Evolutionary conservation across 2,113 vertebrate genomes (phyloP).

Genomic region (Cheilinus undulatus): DNA sequence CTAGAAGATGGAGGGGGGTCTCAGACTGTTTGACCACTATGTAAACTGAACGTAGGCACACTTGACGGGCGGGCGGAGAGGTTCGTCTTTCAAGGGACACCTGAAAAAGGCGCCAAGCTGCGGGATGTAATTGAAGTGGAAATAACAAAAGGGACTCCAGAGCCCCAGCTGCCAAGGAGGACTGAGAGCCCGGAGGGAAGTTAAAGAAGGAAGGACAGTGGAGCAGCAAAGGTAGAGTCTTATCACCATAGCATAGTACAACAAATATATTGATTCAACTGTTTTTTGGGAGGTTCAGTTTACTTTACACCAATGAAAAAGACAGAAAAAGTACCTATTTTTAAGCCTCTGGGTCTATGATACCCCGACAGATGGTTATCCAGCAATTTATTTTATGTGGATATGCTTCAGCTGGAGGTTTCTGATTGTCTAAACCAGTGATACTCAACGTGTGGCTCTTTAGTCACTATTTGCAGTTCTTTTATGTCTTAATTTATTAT

Average conservation of each 20-base stretch:
- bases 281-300: too few relatives aligned
- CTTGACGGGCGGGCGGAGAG: not conserved
- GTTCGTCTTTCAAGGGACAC: constrained; percentile 56
- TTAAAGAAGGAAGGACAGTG: constrained; percentile 3
- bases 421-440: too few relatives aligned
- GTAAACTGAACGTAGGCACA: not conserved
- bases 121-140: constrained; percentile 66
- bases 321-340: too few relatives aligned
- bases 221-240: constrained; percentile 2
- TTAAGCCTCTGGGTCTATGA: too few relatives aligned
- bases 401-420: too few relatives aligned
- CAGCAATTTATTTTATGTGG: too few relatives aligned
- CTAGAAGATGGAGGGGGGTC: constrained; percentile 20
- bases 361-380: too few relatives aligned
- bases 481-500: too few relatives aligned
- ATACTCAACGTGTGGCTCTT: too few relatives aligned
- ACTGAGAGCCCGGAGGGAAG: constrained; percentile 25
- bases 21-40: constrained; percentile 25
- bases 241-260: constrained; percentile 4
- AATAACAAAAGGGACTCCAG: constrained; percentile 66
- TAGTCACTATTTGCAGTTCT: too few relatives aligned
- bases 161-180: constrained; percentile 40
- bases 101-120: constrained; percentile 55
- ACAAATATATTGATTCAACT: not conserved
- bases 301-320: too few relatives aligned